A percentile compares a stretch with the other conserved stretches of the same genome.
These are phyloP conservation scores for Mamestra configurata DNA, from an alignment of 1,140 invertebrate species.

Conservation along the genomic window DNA sequence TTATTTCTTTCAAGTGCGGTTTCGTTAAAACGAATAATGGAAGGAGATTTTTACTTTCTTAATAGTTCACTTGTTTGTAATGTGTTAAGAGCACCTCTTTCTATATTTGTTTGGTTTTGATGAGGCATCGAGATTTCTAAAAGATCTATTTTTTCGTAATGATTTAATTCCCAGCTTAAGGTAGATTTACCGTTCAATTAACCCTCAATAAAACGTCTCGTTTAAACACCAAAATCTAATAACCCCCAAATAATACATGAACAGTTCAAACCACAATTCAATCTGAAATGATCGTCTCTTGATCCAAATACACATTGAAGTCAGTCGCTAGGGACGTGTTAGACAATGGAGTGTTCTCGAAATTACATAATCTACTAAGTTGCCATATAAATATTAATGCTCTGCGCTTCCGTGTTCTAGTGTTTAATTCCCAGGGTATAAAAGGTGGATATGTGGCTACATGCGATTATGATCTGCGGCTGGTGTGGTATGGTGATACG, in stretches of 20 bases:
- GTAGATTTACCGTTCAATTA: too few relatives aligned
- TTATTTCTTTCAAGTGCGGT: neutral
- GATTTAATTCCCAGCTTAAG: too few relatives aligned
- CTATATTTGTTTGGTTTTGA: too few relatives aligned
- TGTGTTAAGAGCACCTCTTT: too few relatives aligned
- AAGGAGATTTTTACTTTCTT: too few relatives aligned
- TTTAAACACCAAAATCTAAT: neutral
- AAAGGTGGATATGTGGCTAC: neutral
- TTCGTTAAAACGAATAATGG: neutral
- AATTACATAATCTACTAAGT: constrained; percentile 4
- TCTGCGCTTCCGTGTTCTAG: neutral
- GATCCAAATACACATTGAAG: neutral
- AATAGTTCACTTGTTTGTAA: too few relatives aligned
- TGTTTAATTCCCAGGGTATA: neutral
- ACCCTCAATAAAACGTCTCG: too few relatives aligned
- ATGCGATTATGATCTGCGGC: neutral
- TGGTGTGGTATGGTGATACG: neutral
- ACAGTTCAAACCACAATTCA: neutral
- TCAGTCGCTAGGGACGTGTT: constrained; percentile 1
- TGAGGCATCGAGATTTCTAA: too few relatives aligned
- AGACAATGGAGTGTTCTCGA: neutral
- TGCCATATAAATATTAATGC: constrained; percentile 8
- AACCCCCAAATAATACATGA: neutral
- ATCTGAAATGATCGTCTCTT: neutral
- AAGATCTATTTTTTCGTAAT: too few relatives aligned